A percentile compares a stretch with the other conserved stretches of the same genome.
Evolutionary conservation across 2,113 vertebrate species (phyloP).

Genomic region (Dendropsophus ebraccatus): DNA sequence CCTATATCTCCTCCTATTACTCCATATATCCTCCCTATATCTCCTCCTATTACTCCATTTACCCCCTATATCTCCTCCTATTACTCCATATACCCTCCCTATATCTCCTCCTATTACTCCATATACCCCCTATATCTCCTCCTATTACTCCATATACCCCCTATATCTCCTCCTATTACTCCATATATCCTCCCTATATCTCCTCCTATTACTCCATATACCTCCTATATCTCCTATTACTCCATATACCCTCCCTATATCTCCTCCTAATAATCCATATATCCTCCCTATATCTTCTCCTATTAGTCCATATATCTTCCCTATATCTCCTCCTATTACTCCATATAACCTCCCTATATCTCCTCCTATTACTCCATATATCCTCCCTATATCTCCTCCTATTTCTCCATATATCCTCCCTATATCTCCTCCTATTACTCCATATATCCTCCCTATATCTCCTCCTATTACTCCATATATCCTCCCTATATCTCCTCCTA

Average conservation of each 20-base stretch:
- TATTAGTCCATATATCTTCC: not conserved
- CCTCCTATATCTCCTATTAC: not conserved
- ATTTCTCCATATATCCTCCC: not conserved
- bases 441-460: not conserved
- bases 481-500: not conserved
- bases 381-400: not conserved
- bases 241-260: not conserved
- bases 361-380: slow-evolving; percentile 1
- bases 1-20: no score
- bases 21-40: no score
- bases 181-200: not conserved
- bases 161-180: slow-evolving; percentile 19
- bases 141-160: not conserved
- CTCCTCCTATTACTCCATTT: no score
- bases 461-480: not conserved
- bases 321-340: slow-evolving; percentile 36
- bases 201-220: not conserved
- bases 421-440: not conserved
- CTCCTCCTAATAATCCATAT: not conserved
- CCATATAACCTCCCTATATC: not conserved
- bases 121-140: not conserved
- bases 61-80: not conserved
- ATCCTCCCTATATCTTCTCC: not conserved
- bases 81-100: no score
- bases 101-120: not conserved